Conservation (phyloP, 2,113 vertebrate species). For the Rhinopithecus roxellana region DNA sequence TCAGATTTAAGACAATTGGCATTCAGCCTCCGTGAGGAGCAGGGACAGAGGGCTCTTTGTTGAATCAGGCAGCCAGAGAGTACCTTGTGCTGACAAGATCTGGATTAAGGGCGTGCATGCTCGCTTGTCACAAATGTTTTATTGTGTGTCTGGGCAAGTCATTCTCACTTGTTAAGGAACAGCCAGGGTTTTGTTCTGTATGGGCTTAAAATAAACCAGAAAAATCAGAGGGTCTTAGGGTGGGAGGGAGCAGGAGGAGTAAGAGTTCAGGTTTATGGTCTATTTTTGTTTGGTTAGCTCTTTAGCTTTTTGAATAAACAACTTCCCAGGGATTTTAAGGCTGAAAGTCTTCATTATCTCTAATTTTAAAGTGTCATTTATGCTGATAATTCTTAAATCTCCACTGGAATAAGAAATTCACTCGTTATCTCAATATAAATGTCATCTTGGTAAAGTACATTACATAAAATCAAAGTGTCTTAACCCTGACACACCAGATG, state of each 20-base stretch:
- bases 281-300: constrained; percentile 50
- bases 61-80: constrained; percentile 24
- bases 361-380: constrained; percentile 8
- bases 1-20: constrained; percentile 57
- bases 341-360: constrained; percentile 26
- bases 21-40: constrained; percentile 23
- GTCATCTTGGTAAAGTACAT: not conserved
- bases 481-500: not conserved
- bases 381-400: constrained; percentile 20
- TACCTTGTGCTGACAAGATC: constrained; percentile 50
- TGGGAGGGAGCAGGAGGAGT: not conserved
- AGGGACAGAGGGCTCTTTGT: constrained; percentile 72
- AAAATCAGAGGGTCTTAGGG: constrained; percentile 45
- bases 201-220: constrained; percentile 75
- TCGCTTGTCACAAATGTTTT: constrained; percentile 74
- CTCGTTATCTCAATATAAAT: constrained; percentile 9
- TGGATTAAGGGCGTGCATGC: constrained; percentile 33
- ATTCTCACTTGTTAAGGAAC: constrained; percentile 70
- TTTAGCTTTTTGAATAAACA: constrained; percentile 29
- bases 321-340: constrained; percentile 32
- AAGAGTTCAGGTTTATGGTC: constrained; percentile 36
- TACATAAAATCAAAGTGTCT: not conserved
- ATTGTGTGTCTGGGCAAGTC: constrained; percentile 75
- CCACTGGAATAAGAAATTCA: not conserved
- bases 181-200: constrained; percentile 65